Conservation (phyloP, 2,888 invertebrate genomes). For the Drosophila infuscata region DNA sequence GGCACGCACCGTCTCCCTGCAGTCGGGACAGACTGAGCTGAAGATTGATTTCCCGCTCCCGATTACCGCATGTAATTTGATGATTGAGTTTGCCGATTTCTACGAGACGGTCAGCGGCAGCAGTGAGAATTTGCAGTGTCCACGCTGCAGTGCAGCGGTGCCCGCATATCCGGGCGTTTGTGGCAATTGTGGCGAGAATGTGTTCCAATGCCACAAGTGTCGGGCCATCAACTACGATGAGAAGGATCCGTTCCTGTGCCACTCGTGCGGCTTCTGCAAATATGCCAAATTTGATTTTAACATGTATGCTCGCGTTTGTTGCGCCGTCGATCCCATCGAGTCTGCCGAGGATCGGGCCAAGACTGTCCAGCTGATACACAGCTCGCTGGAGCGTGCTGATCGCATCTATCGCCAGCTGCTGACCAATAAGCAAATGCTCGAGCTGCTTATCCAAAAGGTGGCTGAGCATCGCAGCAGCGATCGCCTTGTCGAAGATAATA, state of each 20-base stretch:
- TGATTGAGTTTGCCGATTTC: conserved; percentile 99
- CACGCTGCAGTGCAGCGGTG: conserved; percentile 97
- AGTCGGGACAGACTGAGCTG: conserved; percentile 96
- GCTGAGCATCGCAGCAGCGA: conserved; percentile 92
- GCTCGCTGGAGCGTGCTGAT: conserved; percentile 96
- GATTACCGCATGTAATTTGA: conserved; percentile 98
- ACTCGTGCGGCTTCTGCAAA: conserved; percentile 99
- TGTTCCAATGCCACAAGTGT: conserved; percentile 99
- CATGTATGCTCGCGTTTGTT: conserved; percentile 95
- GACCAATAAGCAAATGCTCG: conserved; percentile 95
- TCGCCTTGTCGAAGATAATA: conserved; percentile 86
- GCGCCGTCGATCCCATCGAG: conserved; percentile 98
- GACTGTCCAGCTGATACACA: conserved; percentile 95
- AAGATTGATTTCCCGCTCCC: conserved; percentile 98
- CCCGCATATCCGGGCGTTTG: conserved; percentile 99
- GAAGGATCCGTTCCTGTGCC: conserved; percentile 99
- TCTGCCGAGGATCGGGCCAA: conserved; percentile 98
- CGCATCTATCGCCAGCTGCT: conserved; percentile 96
- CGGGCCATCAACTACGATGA: conserved; percentile 99
- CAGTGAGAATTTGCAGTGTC: conserved; percentile 97
- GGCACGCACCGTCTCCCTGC: conserved; percentile 95
- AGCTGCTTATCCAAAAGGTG: conserved; percentile 93
- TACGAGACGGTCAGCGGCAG: conserved; percentile 96
- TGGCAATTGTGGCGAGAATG: conserved; percentile 94
- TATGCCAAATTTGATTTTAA: conserved; percentile 99